Evolutionary conservation across 2,888 invertebrate genomes (phyloP).

Genomic region (Trissonchulus latispiculum): DNA sequence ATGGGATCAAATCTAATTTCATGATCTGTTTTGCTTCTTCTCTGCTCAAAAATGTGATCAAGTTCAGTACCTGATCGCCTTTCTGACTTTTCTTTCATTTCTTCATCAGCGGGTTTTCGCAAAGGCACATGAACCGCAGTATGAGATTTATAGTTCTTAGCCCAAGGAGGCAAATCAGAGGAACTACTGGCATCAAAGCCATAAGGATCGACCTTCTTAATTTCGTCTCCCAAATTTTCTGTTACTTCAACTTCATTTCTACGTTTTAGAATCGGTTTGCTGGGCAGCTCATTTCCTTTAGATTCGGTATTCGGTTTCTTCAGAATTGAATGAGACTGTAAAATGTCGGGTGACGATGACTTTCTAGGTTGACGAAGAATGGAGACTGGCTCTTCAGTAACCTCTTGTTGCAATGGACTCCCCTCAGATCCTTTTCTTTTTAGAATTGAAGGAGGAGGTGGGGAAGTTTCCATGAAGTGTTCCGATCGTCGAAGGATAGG

Average conservation of each 20-base stretch:
- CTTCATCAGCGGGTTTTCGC: not conserved
- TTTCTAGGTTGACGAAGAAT: not conserved
- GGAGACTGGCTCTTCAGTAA: not conserved
- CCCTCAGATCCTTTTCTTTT: not conserved
- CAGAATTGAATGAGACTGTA: not conserved
- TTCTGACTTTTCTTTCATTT: too few relatives aligned
- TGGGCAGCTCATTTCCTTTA: not conserved
- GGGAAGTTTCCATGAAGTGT: not conserved
- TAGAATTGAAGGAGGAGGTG: not conserved
- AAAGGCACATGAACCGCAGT: not conserved
- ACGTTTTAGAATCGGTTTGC: not conserved
- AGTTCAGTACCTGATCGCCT: not conserved
- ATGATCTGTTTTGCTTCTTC: not conserved
- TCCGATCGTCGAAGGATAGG: not conserved
- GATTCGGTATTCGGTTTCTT: not conserved
- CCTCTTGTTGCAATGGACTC: not conserved
- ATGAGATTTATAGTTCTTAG: not conserved
- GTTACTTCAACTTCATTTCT: not conserved
- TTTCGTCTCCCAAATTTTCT: not conserved
- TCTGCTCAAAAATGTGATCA: not conserved
- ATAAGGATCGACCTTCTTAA: not conserved
- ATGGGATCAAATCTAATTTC: not conserved
- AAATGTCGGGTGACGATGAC: not conserved
- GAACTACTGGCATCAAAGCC: not conserved
- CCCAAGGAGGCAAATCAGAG: not conserved